Base-by-base conservation (phyloP, 2,888 invertebrate species). In the Nomada fabriciana region DNA sequence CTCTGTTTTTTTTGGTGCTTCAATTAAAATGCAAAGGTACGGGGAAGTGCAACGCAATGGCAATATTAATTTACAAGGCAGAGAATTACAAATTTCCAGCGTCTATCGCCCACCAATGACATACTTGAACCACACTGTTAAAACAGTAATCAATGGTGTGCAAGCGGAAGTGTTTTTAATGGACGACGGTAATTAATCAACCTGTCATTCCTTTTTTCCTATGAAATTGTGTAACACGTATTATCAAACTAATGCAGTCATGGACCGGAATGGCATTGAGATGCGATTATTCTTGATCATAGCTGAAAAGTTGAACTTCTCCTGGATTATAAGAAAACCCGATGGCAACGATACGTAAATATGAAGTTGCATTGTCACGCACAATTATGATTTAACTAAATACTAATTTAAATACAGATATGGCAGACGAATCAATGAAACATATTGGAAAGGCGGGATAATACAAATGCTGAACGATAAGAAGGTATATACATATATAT, bases 201-300 rank as follows among this genome's bases (percentile, higher is more conserved):
- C 5, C 4, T 2, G 1, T 2, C 25, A 23, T 13, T 57, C 9
- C 23, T 20, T 1, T n/a, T 18, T 1, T 7, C 4, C 15, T 3
- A 3, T 11, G n/a, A 52, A 52, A 64, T 11, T 7, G n/a, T 67
- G 10, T 43, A 23, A n/a, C 2, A 10, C 25, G 15, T 59, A 53
- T n/a, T 1, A 0, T 18, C 11, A 20, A 23, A 57, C 20, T 15
- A 75, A 18, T 74, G 7, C 67, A 91, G 92, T 89, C 43, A 9
- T n/a, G 0, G 92, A 92, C 76, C 79, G 84, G 36, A 92, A 93
- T 47, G 93, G 93, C n/a, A 83, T 92, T 53, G 93, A 93, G 61
- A 25, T 90, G 42, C 81, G 88, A 53, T 63, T 93, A 53, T 92
- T 93, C 73, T 23, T 90, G 64, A 64, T 91, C 15, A 86, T 93